Evolutionary conservation across 2,888 invertebrate genomes (phyloP), one percentile per base, ranked within the genome.

Genomic region (Lepidochrysops patricia): DNA sequence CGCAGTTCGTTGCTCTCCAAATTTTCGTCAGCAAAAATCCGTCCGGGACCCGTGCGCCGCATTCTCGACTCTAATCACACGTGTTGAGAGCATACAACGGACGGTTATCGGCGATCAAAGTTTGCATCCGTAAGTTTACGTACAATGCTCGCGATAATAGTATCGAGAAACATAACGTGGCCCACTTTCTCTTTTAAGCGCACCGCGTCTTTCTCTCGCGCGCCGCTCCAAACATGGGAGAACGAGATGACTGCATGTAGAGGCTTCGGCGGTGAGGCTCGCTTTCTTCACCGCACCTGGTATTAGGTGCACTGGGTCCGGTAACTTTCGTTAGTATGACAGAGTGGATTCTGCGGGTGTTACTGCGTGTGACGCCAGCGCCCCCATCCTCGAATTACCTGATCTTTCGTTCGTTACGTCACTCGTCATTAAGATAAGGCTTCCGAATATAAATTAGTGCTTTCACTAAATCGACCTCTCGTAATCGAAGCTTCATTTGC

Each of bases 101-200:
- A 52, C 60, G 34, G 15, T 43, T 63, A 70, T 62, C 48, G 61
- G 68, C 62, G 64, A 61, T 66, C 65, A 63, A 71, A 78, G 77
- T 79, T 80, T 71, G 73, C 77, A 78, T 79, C 76, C 79, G 73
- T 76, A 77, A 80, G 82, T 84, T 83, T 81, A 84, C 84, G 86
- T 87, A 83, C 87, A 84, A 83, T 84, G 86, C 82, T 82, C 85
- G 80, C 81, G 83, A 75, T 85, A 87, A 88, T 88, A 81, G 83
- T 81, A 85, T 76, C 79, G 82, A 81, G 86, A 83, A 88, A 87
- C 88, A 78, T 85, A 89, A 84, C 85, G 78, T 88, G 88, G 86
- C 89, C 88, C 88, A 88, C 89, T 89, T 89, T 89, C 89, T 89
- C 89, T 89, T 88, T 89, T 87, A 85, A 83, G 78, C 80, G 75